These are phyloP conservation scores for Bufo gargarizans DNA, from an alignment of 2,113 vertebrate genomes.

Conservation along the genomic window DNA sequence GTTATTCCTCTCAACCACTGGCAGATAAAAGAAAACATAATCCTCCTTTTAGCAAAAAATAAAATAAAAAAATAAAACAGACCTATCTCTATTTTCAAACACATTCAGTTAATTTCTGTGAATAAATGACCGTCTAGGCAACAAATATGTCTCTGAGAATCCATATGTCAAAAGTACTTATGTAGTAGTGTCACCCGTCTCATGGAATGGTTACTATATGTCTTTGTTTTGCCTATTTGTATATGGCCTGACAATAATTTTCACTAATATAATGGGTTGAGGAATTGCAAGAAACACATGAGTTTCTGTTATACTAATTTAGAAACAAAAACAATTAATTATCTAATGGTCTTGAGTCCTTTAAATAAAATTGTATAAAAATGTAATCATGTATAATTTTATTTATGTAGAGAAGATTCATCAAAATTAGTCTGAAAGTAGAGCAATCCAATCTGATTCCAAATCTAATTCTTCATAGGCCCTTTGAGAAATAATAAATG, in stretches of 20 bases:
- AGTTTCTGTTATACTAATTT: no score
- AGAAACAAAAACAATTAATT: no score
- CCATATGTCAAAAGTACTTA: background rate
- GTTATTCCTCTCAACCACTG: background rate
- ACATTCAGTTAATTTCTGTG: conserved; percentile 7
- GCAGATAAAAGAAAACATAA: background rate
- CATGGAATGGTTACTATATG: background rate
- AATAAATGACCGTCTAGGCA: background rate
- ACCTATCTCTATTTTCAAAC: conserved; percentile 7
- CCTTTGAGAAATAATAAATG: no score
- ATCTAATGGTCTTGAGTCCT: no score
- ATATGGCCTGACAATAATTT: background rate
- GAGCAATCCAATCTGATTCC: no score
- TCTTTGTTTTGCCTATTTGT: background rate
- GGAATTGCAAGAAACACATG: no score
- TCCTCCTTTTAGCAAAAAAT: background rate
- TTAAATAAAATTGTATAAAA: no score
- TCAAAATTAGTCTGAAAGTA: no score
- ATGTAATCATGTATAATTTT: no score
- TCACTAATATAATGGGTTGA: no score
- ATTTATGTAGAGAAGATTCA: no score
- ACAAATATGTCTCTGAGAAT: background rate
- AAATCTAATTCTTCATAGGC: no score
- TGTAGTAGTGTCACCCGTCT: background rate
- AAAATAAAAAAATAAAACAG: background rate